Evolutionary conservation across 2,797 vertebrate genomes (phyloP), one percentile per base, ranked within the genome.

Genomic region (Rallus crepitans): DNA sequence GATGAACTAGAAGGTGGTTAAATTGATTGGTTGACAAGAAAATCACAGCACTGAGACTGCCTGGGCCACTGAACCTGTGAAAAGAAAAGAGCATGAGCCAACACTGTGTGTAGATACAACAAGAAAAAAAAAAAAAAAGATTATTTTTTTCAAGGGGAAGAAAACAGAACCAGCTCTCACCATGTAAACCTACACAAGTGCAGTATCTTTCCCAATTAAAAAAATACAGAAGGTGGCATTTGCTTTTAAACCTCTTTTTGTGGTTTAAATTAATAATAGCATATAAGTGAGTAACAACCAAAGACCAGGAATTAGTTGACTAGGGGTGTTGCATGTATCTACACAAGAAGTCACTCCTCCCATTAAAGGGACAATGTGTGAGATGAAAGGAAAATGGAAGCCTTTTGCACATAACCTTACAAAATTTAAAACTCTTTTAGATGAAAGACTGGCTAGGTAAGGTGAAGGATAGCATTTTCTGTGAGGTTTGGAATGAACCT

Each of bases 111-210:
- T 40, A 69, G 33, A 61, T 30, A 81, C 4, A 55, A 72, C 28
- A 77, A 59, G 9, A 17, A 21, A 28, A 35, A 17, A 7, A 30
- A 9, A 8, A 21, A 30, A 11, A 4, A n/a, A 3, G 12, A 83
- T 33, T 57, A 72, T 79, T 90, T 65, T 7, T 69, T 82, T 10
- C 50, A 31, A 11, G 6, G 14, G 11, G 14, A 63, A 14, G 40
- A 0, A 12, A 45, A 0, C 3, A 55, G 27, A 50, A 55, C 3
- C 9, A 40, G 3, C 3, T 55, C 86, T 81, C 11, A 52, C 71
- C 63, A 57, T 11, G 27, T 61, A 65, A 84, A 52, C 12, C 5
- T 56, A 60, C 15, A 55, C 25, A 35, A 42, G 53, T 37, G 6
- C 42, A 42, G 5, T n/a, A n/a, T 20, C 14, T 79, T 78, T 68